Evolutionary conservation across 1,140 invertebrate genomes (phyloP).

Genomic region (Potamilus streckersoni): DNA sequence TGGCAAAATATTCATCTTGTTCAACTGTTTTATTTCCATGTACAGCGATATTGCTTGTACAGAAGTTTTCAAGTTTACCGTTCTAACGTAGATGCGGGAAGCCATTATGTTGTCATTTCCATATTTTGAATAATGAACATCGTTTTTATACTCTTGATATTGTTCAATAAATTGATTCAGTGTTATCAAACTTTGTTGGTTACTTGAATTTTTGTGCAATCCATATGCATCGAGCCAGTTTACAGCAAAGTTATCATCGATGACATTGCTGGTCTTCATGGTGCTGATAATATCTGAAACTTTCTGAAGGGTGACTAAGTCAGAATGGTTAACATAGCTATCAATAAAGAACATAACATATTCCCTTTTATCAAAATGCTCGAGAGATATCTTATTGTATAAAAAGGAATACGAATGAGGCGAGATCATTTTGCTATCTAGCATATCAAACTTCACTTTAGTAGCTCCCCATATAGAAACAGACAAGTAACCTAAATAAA

Average conservation of each 20-base stretch:
- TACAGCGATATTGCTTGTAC: background rate
- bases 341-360: conserved; percentile 5
- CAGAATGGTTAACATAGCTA: conserved; percentile 5
- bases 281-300: conserved; percentile 9
- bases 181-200: background rate
- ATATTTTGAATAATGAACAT: conserved; percentile 1
- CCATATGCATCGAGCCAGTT: conserved; percentile 8
- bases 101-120: conserved; percentile 6
- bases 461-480: conserved; percentile 13
- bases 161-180: background rate
- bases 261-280: background rate
- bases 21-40: background rate
- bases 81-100: conserved; percentile 16
- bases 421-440: conserved; percentile 6
- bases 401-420: conserved; percentile 6
- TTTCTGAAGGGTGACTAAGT: conserved; percentile 2
- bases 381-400: conserved; percentile 10
- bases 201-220: background rate
- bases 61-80: conserved; percentile 1
- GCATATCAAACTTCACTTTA: conserved; percentile 5
- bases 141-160: background rate
- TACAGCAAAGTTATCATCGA: background rate
- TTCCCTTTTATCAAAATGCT: conserved; percentile 10
- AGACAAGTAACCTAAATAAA: conserved; percentile 4
- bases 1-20: conserved; percentile 1